A percentile compares a stretch with the other conserved stretches of the same genome.
phyloP scores from a whole-genome alignment of 2,797 vertebrate species.

The Danio choprae region DNA sequence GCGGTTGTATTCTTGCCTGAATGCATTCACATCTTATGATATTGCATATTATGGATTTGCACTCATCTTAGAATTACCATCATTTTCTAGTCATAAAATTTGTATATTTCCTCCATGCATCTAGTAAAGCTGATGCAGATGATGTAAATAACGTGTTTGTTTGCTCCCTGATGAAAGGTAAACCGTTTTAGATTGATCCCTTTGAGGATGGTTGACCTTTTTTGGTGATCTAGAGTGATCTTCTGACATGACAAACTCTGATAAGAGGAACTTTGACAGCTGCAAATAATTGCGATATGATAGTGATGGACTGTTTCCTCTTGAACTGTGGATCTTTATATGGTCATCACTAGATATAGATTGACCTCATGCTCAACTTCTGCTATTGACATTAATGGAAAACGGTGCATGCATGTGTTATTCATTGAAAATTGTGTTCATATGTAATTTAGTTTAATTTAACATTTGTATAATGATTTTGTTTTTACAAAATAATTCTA shows the following conservation, averaged over 20 bases:
- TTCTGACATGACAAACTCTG: constrained; percentile 29
- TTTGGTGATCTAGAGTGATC: constrained; percentile 55
- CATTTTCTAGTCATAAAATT: neutral
- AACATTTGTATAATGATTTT: no score
- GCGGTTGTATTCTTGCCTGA: neutral
- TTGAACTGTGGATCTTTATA: constrained; percentile 18
- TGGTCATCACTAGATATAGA: constrained; percentile 11
- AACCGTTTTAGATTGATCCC: constrained; percentile 6
- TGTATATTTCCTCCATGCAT: neutral
- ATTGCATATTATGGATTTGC: neutral
- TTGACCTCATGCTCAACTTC: neutral
- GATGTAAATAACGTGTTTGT: neutral
- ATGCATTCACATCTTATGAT: neutral
- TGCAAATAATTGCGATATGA: constrained; percentile 5
- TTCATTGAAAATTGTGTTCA: no score
- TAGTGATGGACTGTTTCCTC: neutral
- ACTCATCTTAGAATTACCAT: neutral
- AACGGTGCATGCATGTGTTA: neutral
- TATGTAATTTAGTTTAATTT: no score
- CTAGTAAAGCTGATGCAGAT: neutral
- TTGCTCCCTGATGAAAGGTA: neutral
- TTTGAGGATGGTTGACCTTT: constrained; percentile 61
- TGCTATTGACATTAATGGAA: neutral
- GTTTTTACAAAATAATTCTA: no score
- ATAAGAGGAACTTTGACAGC: constrained; percentile 55